Evolutionary conservation across 2,113 vertebrate genomes (phyloP).

Genomic region (Narcine bancroftii): DNA sequence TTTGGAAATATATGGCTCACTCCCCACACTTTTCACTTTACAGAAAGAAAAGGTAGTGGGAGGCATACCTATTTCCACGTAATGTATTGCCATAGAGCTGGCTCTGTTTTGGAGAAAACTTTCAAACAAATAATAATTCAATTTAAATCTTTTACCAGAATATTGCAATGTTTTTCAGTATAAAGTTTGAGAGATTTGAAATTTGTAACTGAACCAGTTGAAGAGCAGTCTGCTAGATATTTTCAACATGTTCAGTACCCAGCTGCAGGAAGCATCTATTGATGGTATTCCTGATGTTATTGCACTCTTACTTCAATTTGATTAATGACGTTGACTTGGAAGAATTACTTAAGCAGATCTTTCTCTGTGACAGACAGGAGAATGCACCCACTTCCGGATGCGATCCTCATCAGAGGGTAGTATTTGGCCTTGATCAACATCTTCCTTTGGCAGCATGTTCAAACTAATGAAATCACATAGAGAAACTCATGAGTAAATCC

Average conservation of each 20-base stretch:
- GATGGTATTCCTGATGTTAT: background rate
- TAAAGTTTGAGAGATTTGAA: background rate
- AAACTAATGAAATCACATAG: background rate
- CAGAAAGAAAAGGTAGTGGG: background rate
- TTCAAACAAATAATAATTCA: background rate
- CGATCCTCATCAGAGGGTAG: background rate
- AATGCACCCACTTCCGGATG: background rate
- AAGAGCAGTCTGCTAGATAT: background rate
- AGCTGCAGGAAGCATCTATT: background rate
- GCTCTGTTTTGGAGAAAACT: background rate
- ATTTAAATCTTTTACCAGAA: background rate
- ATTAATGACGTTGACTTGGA: background rate
- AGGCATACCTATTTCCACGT: background rate
- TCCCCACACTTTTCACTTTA: background rate
- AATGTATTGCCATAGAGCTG: background rate
- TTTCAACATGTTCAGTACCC: background rate
- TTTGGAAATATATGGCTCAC: background rate
- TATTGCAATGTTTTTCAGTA: background rate
- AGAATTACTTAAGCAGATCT: background rate
- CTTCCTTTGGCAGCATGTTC: background rate
- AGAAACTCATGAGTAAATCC: background rate
- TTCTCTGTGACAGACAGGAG: background rate
- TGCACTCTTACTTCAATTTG: background rate
- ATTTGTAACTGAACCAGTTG: background rate
- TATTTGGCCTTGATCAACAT: background rate